Evolutionary conservation across 30 jellyfish, hydroid and myxozoan species (phyloP).

Genomic region (Aurelia aurita complex sp. Pacific): DNA sequence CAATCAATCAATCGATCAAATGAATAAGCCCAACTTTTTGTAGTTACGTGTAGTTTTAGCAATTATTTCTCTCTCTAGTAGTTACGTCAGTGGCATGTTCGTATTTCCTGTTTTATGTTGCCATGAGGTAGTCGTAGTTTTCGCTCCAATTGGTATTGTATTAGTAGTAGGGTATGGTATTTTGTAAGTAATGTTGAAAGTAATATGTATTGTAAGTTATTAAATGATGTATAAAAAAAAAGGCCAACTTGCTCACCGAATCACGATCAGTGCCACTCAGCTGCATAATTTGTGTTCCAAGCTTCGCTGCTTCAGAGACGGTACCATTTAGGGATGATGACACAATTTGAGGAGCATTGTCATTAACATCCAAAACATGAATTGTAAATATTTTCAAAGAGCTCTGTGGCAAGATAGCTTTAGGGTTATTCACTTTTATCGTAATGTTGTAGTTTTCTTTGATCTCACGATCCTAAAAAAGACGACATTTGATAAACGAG

Average conservation of each 20-base stretch:
- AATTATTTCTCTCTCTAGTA: too few relatives aligned
- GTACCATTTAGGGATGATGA: constrained; percentile 27
- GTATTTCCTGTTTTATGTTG: too few relatives aligned
- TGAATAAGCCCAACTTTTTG: too few relatives aligned
- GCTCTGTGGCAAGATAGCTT: background rate
- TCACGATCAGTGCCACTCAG: constrained; percentile 48
- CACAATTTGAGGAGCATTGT: constrained; percentile 50
- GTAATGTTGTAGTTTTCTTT: constrained; percentile 40
- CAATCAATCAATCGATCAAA: too few relatives aligned
- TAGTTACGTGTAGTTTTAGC: too few relatives aligned
- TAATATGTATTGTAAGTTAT: too few relatives aligned
- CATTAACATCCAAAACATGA: constrained; percentile 56
- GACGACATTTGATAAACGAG: background rate
- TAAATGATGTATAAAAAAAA: too few relatives aligned
- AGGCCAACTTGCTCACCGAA: constrained; percentile 24
- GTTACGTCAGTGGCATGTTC: too few relatives aligned
- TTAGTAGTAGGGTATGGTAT: too few relatives aligned
- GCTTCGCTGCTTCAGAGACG: constrained; percentile 61
- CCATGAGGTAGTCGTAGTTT: too few relatives aligned
- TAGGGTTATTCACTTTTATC: constrained; percentile 34
- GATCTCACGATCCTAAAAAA: constrained; percentile 46
- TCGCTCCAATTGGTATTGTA: too few relatives aligned
- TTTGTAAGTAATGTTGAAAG: too few relatives aligned
- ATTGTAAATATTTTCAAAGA: constrained; percentile 13
- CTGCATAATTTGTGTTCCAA: constrained; percentile 55